Evolutionary conservation across 2,113 vertebrate species (phyloP).

Genomic region (Catagonus wagneri): DNA sequence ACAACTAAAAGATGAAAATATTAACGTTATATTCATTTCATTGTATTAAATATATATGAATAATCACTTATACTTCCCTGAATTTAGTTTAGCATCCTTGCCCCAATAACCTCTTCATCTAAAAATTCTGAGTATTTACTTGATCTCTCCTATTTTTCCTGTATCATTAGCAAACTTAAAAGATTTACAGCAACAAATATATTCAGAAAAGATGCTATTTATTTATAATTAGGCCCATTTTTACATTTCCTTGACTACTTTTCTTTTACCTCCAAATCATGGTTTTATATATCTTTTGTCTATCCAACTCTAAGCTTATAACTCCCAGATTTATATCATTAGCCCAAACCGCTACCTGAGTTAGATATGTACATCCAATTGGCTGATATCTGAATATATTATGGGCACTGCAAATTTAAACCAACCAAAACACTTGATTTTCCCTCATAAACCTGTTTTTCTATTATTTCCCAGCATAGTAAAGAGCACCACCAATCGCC

Average conservation of each 20-base stretch:
- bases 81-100: conserved; percentile 18
- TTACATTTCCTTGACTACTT: background rate
- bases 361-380: background rate
- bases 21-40: background rate
- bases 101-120: background rate
- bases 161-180: background rate
- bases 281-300: background rate
- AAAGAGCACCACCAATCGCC: background rate
- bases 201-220: conserved; percentile 26
- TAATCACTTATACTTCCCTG: background rate
- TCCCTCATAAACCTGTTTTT: background rate
- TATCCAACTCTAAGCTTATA: background rate
- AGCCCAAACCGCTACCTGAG: background rate
- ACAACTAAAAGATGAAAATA: conserved; percentile 88
- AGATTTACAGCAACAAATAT: conserved; percentile 28
- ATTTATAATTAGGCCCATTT: background rate
- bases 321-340: background rate
- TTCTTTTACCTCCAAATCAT: background rate
- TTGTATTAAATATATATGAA: background rate
- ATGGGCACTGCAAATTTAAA: conserved; percentile 13
- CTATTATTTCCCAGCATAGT: background rate
- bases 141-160: conserved; percentile 29
- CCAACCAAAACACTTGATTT: conserved; percentile 28
- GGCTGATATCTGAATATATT: background rate
- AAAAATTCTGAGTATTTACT: conserved; percentile 48